These are phyloP conservation scores for Drosophila malerkotliana DNA, from an alignment of 1,140 invertebrate genomes.

Conservation along the genomic window DNA sequence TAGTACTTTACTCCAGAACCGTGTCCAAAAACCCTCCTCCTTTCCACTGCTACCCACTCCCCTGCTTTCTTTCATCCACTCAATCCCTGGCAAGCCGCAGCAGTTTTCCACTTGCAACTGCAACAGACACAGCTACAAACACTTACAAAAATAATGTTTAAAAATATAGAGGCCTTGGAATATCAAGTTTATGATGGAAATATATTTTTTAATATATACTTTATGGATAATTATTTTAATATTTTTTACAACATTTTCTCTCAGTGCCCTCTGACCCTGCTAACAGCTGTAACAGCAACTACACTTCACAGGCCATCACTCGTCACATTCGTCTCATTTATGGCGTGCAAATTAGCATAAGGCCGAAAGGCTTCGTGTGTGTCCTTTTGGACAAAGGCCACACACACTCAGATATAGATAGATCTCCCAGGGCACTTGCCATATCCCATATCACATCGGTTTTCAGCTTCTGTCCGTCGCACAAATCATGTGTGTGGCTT, in stretches of 20 bases:
- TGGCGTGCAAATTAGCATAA: slow-evolving; percentile 80
- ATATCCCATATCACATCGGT: slow-evolving; percentile 36
- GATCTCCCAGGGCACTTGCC: not conserved
- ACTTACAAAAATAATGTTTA: too few relatives aligned
- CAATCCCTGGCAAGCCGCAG: slow-evolving; percentile 19
- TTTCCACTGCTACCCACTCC: not conserved
- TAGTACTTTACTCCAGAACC: slow-evolving; percentile 29
- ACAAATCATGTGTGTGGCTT: slow-evolving; percentile 25
- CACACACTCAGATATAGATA: not conserved
- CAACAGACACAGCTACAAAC: not conserved
- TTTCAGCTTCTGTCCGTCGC: slow-evolving; percentile 24
- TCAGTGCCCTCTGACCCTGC: not conserved
- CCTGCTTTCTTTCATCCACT: slow-evolving; percentile 4
- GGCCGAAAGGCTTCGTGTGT: slow-evolving; percentile 71
- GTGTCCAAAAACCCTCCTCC: slow-evolving; percentile 3
- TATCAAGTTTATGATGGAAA: too few relatives aligned
- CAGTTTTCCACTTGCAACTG: slow-evolving; percentile 40
- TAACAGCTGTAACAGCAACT: slow-evolving; percentile 26
- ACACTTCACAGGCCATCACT: slow-evolving; percentile 51
- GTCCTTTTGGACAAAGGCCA: slow-evolving; percentile 53
- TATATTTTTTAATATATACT: not conserved
- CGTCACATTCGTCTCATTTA: slow-evolving; percentile 81
- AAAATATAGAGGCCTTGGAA: too few relatives aligned
- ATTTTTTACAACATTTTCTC: not conserved
- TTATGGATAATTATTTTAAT: not conserved